Percentiles rank a stretch among this genome's conserved stretches.
Conservation (phyloP, 1,140 invertebrate genomes). For the Brachystomella parvula region DNA sequence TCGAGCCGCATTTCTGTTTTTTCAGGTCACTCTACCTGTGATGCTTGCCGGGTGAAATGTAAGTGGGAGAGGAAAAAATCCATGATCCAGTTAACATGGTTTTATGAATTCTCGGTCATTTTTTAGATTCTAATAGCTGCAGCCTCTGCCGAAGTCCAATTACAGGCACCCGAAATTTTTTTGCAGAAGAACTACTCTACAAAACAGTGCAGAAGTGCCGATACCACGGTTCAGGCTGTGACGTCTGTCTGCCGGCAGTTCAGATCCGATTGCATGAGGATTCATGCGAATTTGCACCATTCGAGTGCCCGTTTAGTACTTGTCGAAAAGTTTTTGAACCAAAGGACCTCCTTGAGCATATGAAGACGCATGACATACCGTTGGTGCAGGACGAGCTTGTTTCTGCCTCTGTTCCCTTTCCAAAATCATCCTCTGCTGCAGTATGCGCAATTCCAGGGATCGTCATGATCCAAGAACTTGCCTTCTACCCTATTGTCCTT, state of each 20-base stretch:
- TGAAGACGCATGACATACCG: slow-evolving; percentile 8
- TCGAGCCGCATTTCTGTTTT: too few species aligned
- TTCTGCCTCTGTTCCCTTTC: background rate
- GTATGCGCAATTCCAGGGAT: slow-evolving; percentile 17
- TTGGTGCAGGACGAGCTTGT: background rate
- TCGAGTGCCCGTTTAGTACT: slow-evolving; percentile 21
- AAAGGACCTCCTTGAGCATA: slow-evolving; percentile 14
- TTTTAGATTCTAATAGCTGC: slow-evolving; percentile 8
- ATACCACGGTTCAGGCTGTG: slow-evolving; percentile 10
- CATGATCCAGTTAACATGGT: background rate
- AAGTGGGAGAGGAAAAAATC: background rate
- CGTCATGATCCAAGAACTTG: background rate
- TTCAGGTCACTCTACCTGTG: slow-evolving; percentile 19
- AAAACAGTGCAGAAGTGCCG: slow-evolving; percentile 17
- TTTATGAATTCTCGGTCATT: background rate
- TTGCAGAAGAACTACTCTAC: slow-evolving; percentile 22
- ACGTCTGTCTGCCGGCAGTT: slow-evolving; percentile 14
- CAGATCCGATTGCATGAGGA: slow-evolving; percentile 17
- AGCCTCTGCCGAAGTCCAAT: slow-evolving; percentile 12
- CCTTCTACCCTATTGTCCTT: slow-evolving; percentile 18
- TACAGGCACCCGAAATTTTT: slow-evolving; percentile 12
- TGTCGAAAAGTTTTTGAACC: slow-evolving; percentile 4
- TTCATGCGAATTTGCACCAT: slow-evolving; percentile 20
- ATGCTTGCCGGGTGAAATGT: slow-evolving; percentile 1
- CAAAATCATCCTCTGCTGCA: background rate